Percentiles rank a stretch among this genome's conserved stretches.
Evolutionary conservation across 2,888 invertebrate species (phyloP).

Genomic region (Stenoptilia bipunctidactyla): DNA sequence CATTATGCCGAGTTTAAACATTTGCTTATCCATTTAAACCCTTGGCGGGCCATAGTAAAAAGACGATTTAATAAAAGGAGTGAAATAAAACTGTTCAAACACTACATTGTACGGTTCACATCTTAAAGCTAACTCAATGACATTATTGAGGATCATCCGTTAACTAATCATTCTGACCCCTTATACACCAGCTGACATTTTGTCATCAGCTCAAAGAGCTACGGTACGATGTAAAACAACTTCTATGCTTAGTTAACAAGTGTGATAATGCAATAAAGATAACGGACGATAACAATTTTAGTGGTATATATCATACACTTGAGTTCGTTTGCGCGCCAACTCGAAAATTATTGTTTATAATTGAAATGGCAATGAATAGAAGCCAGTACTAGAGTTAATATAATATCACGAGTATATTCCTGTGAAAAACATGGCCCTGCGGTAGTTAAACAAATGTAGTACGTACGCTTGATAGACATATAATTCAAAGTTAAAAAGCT

Average conservation of each 20-base stretch:
- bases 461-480: no score
- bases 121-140: no score
- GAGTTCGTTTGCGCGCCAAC: slow-evolving; percentile 12
- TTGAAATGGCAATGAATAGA: slow-evolving; percentile 30
- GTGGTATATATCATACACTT: slow-evolving; percentile 12
- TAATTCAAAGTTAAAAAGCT: no score
- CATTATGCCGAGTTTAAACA: no score
- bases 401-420: slow-evolving; percentile 3
- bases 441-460: no score
- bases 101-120: no score
- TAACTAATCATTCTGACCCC: background rate
- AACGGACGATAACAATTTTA: background rate
- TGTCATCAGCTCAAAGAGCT: background rate
- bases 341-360: slow-evolving; percentile 32
- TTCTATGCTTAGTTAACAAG: background rate
- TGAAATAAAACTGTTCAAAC: no score
- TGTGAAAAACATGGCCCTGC: no score
- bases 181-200: background rate
- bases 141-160: background rate
- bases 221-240: background rate
- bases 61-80: no score
- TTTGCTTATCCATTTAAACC: no score
- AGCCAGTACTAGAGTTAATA: no score
- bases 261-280: background rate
- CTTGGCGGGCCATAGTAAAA: no score